phyloP scores from a whole-genome alignment of 2,113 vertebrate species.

The Lates calcarifer region DNA sequence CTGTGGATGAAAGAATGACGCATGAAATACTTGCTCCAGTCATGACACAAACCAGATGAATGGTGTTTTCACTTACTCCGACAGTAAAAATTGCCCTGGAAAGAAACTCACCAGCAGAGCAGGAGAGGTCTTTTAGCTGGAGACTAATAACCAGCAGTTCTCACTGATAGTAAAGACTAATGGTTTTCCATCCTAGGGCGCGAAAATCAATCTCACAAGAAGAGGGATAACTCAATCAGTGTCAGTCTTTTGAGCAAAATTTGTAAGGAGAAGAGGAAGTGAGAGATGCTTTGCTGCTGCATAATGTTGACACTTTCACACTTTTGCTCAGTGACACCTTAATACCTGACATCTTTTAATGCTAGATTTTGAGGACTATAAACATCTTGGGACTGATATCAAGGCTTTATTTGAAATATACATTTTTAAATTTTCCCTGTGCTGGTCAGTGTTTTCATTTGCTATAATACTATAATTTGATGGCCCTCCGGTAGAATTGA shows the following conservation, averaged over 20 bases:
- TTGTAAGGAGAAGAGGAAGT: constrained; percentile 3
- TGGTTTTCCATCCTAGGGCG: not conserved
- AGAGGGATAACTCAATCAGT: not conserved
- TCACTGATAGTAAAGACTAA: constrained; percentile 11
- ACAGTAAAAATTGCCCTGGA: constrained; percentile 59
- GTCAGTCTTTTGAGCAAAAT: not conserved
- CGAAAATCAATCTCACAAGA: constrained; percentile 19
- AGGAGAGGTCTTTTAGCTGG: constrained; percentile 32
- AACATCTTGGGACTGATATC: not conserved
- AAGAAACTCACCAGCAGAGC: constrained; percentile 50
- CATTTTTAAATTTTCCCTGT: not conserved
- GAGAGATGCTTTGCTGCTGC: constrained; percentile 4
- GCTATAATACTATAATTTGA: not conserved
- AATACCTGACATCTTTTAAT: not conserved
- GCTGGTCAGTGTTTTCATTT: not conserved
- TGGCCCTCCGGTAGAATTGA: not conserved
- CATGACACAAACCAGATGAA: constrained; percentile 78
- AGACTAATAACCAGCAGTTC: constrained; percentile 25
- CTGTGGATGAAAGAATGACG: constrained; percentile 76
- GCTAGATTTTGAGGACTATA: not conserved
- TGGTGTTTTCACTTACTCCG: constrained; percentile 71
- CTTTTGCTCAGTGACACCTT: constrained; percentile 1
- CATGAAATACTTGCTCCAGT: constrained; percentile 72
- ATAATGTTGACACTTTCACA: not conserved
- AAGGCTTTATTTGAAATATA: not conserved